Evolutionary conservation across 2,797 vertebrate genomes (phyloP).

Genomic region (Chaenodraco wilsoni): DNA sequence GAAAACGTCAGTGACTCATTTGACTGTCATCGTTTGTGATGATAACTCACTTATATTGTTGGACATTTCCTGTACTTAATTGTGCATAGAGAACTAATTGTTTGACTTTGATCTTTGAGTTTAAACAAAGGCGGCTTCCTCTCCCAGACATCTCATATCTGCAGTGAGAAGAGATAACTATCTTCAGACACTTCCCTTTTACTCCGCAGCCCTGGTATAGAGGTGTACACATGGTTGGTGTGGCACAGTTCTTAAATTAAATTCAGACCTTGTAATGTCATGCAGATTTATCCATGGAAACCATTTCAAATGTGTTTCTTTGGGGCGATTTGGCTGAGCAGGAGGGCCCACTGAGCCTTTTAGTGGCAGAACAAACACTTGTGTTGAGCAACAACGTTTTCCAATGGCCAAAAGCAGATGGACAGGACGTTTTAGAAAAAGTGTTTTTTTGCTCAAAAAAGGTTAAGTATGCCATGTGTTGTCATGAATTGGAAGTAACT

Average conservation of each 20-base stretch:
- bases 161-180: conserved; percentile 30
- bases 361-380: conserved; percentile 49
- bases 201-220: conserved; percentile 6
- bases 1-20: conserved; percentile 21
- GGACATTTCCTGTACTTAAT: not conserved
- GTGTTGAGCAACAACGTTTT: conserved; percentile 29
- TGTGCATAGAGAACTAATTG: not conserved
- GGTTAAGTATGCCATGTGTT: not conserved
- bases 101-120: conserved; percentile 42
- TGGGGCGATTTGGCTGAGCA: conserved; percentile 40
- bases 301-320: conserved; percentile 37
- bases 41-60: not conserved
- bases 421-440: conserved; percentile 29
- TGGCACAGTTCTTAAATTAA: conserved; percentile 22
- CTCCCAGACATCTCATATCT: conserved; percentile 34
- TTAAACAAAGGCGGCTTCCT: conserved; percentile 29
- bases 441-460: conserved; percentile 14
- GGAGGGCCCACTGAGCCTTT: conserved; percentile 52
- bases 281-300: conserved; percentile 35
- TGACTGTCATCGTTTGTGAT: conserved; percentile 7
- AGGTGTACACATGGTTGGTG: not conserved
- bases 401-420: conserved; percentile 18
- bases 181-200: conserved; percentile 45
- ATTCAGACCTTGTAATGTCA: conserved; percentile 15
- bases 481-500: not conserved